Evolutionary conservation across 2,113 vertebrate genomes (phyloP).

Genomic region (Odobenus rosmarus): DNA sequence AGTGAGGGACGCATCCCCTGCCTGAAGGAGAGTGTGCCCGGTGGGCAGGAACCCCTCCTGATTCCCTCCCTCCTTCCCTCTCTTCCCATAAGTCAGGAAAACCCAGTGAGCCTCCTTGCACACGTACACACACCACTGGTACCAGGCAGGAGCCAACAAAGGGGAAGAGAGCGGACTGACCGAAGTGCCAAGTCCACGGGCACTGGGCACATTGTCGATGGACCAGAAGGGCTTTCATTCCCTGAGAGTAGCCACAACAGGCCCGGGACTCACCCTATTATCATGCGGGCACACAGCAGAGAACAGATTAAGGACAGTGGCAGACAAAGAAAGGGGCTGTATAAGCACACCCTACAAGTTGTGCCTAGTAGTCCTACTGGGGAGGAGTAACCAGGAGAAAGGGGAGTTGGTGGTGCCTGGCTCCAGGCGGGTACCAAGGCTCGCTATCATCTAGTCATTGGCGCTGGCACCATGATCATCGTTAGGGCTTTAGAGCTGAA

Average conservation of each 20-base stretch:
- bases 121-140: neutral
- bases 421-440: neutral
- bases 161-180: neutral
- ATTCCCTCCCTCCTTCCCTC: neutral
- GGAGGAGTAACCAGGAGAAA: neutral
- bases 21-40: neutral
- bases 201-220: neutral
- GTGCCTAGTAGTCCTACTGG: neutral
- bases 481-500: neutral
- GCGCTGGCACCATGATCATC: no score
- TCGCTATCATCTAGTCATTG: neutral
- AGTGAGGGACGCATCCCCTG: rapidly evolving
- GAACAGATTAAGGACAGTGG: neutral
- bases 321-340: neutral
- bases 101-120: neutral
- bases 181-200: neutral
- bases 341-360: neutral
- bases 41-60: neutral
- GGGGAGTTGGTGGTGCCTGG: rapidly evolving
- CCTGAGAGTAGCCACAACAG: neutral
- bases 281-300: neutral
- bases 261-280: no score
- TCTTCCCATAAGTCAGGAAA: neutral
- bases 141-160: neutral
- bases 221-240: neutral